A percentile compares a stretch with the other conserved stretches of the same genome.
Conservation (phyloP, 1,140 invertebrate genomes). For the Panonychus citri region DNA sequence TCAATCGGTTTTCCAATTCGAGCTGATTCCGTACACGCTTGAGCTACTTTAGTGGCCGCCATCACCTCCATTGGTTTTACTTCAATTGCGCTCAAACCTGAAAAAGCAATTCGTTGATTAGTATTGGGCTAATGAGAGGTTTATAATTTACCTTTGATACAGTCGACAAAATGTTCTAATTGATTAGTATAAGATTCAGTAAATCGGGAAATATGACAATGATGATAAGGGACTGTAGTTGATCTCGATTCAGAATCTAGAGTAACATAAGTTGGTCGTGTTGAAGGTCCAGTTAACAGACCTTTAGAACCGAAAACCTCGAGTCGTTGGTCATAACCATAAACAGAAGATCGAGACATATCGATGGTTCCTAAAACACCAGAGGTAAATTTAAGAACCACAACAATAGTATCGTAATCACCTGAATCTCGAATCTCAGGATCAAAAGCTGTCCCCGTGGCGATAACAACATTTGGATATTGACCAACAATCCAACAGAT, state of each 20-base stretch:
- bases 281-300: slow-evolving; percentile 32
- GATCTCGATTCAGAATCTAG: slow-evolving; percentile 20
- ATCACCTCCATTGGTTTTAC: too few relatives aligned
- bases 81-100: too few relatives aligned
- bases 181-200: slow-evolving; percentile 32
- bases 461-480: slow-evolving; percentile 30
- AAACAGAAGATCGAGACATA: slow-evolving; percentile 33
- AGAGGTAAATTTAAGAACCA: slow-evolving; percentile 34
- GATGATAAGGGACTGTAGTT: slow-evolving; percentile 31
- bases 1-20: too few relatives aligned
- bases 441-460: slow-evolving; percentile 26
- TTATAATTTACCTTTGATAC: not conserved
- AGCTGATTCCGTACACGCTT: too few relatives aligned
- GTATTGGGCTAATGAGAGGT: too few relatives aligned
- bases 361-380: slow-evolving; percentile 38
- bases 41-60: too few relatives aligned
- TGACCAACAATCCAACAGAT: slow-evolving; percentile 19
- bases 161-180: slow-evolving; percentile 36
- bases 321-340: slow-evolving; percentile 44
- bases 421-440: slow-evolving; percentile 33
- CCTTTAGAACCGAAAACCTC: slow-evolving; percentile 37
- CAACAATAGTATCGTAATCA: slow-evolving; percentile 39
- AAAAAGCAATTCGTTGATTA: too few relatives aligned
- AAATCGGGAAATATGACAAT: slow-evolving; percentile 37
- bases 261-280: slow-evolving; percentile 21